phyloP scores from a whole-genome alignment of 2,888 invertebrate species.

The Hedychridium roseum region DNA sequence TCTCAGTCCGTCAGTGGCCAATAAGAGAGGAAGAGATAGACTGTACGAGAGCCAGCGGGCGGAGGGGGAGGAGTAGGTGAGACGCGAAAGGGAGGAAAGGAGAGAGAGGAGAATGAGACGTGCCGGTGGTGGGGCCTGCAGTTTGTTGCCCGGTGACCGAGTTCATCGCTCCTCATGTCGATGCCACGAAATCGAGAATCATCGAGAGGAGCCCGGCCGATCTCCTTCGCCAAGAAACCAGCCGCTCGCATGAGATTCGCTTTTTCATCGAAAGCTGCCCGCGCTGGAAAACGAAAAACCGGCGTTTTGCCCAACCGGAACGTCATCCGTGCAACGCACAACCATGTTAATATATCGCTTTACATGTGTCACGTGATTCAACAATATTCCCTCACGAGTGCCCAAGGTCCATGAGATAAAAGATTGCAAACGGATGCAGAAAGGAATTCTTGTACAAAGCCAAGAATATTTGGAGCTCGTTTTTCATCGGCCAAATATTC shows the following conservation, averaged over 20 bases:
- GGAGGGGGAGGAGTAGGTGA: conserved; percentile 5
- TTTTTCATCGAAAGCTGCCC: conserved; percentile 49
- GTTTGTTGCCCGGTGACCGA: conserved; percentile 65
- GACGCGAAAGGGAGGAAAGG: conserved; percentile 10
- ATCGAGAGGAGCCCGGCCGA: conserved; percentile 34
- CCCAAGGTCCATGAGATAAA: too few relatives aligned
- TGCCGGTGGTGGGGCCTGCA: conserved; percentile 47
- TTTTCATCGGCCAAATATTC: too few relatives aligned
- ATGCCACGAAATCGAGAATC: conserved; percentile 60
- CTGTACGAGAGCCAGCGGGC: not conserved
- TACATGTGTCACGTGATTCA: too few relatives aligned
- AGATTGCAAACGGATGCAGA: too few relatives aligned
- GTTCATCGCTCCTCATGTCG: conserved; percentile 58
- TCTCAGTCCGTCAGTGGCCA: not conserved
- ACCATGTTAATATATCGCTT: not conserved
- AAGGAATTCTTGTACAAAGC: too few relatives aligned
- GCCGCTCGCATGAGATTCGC: conserved; percentile 46
- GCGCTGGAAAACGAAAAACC: conserved; percentile 23
- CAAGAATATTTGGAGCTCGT: too few relatives aligned
- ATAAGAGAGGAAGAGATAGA: not conserved
- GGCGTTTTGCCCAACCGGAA: not conserved
- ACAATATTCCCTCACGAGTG: too few relatives aligned
- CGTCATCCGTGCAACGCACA: not conserved
- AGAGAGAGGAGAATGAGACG: conserved; percentile 15
- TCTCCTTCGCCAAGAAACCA: conserved; percentile 18